phyloP scores from a whole-genome alignment of 2,888 invertebrate genomes.

The Leptinotarsa peninsularis region DNA sequence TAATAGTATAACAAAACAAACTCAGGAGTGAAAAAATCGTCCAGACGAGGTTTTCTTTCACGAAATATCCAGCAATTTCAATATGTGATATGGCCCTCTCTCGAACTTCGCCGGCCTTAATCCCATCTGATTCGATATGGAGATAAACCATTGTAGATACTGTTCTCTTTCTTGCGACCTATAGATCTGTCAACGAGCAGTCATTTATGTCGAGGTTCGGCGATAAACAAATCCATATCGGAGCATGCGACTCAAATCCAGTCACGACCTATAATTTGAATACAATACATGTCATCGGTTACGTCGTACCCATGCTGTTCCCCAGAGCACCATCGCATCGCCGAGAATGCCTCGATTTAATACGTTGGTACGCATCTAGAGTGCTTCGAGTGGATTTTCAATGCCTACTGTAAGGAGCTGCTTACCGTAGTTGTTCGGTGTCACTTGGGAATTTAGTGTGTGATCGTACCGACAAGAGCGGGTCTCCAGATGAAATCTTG shows the following conservation, averaged over 20 bases:
- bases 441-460: conserved; percentile 43
- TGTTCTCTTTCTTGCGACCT: conserved; percentile 59
- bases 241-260: conserved; percentile 62
- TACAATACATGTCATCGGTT: conserved; percentile 62
- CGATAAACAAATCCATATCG: conserved; percentile 66
- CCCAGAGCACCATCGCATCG: conserved; percentile 20
- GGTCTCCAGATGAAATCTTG: conserved; percentile 19
- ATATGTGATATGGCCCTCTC: conserved; percentile 4
- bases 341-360: conserved; percentile 36
- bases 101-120: conserved; percentile 12
- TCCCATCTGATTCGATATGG: conserved; percentile 52
- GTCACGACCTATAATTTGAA: conserved; percentile 67
- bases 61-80: neutral
- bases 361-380: conserved; percentile 33
- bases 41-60: neutral
- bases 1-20: neutral
- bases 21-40: neutral
- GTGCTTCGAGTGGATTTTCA: conserved; percentile 39
- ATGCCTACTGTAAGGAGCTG: conserved; percentile 41
- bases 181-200: conserved; percentile 65
- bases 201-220: conserved; percentile 64
- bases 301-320: conserved; percentile 46
- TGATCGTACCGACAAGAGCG: conserved; percentile 35
- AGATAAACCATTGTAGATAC: conserved; percentile 57
- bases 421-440: conserved; percentile 37